These are phyloP conservation scores for Hydropsyche betteni DNA, from an alignment of 2,888 invertebrate species.

Conservation along the genomic window DNA sequence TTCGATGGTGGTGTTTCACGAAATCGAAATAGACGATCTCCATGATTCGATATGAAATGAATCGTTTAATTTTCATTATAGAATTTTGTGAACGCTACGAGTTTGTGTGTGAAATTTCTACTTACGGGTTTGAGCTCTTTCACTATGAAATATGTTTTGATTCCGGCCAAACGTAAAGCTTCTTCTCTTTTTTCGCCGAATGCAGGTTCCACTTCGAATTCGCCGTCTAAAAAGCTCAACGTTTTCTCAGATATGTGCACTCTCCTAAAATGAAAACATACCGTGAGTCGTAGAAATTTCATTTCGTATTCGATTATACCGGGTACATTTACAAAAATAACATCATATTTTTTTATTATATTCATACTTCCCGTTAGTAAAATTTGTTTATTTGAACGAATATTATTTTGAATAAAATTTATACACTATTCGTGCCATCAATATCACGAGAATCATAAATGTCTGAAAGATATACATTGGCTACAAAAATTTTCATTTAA, in stretches of 20 bases:
- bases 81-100: neutral
- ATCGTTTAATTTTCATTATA: too few species aligned
- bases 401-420: too few species aligned
- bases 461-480: too few species aligned
- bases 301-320: neutral
- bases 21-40: too few species aligned
- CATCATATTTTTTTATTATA: neutral
- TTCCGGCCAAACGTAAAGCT: constrained; percentile 84
- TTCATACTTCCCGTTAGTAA: too few species aligned
- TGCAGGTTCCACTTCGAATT: constrained; percentile 93
- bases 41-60: too few species aligned
- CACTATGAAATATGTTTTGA: constrained; percentile 92
- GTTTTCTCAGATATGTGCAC: constrained; percentile 95
- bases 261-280: constrained; percentile 67
- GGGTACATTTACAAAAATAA: neutral
- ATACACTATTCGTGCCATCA: too few species aligned
- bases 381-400: too few species aligned
- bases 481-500: too few species aligned
- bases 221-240: constrained; percentile 83
- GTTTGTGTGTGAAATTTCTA: constrained; percentile 47
- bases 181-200: constrained; percentile 93
- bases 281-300: neutral
- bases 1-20: too few species aligned
- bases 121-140: constrained; percentile 84
- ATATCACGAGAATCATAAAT: too few species aligned